phyloP scores from a whole-genome alignment of 30 jellyfish, hydroid and myxozoan genomes.

The Phacellophora camtschatica region DNA sequence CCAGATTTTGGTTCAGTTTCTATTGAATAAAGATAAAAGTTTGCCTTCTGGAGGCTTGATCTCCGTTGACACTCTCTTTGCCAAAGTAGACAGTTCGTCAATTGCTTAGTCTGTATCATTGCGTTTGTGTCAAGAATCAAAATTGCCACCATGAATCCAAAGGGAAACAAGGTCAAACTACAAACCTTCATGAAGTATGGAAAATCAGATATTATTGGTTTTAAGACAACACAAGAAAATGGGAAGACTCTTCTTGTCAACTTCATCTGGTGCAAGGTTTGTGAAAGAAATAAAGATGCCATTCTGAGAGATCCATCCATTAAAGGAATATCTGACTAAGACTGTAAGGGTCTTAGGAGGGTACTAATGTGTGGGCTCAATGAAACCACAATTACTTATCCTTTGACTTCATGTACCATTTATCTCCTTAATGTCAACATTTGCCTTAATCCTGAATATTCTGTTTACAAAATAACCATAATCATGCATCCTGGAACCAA shows the following conservation, averaged over 20 bases:
- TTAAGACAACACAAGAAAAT: constrained; percentile 3
- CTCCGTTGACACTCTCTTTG: neutral
- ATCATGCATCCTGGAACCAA: too few relatives aligned
- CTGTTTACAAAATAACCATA: too few relatives aligned
- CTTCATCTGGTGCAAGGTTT: constrained; percentile 50
- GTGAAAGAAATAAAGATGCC: constrained; percentile 27
- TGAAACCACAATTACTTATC: too few relatives aligned
- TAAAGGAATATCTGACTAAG: too few relatives aligned
- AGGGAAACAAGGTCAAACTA: constrained; percentile 3
- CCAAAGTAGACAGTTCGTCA: neutral
- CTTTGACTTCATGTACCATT: too few relatives aligned
- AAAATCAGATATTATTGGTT: constrained; percentile 2
- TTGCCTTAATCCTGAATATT: too few relatives aligned
- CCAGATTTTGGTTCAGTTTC: too few relatives aligned
- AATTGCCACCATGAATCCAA: neutral
- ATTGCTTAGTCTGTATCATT: neutral
- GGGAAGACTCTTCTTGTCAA: constrained; percentile 39
- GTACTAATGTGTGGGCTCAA: too few relatives aligned
- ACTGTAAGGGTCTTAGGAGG: too few relatives aligned
- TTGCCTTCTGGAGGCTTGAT: neutral
- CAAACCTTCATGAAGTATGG: constrained; percentile 27
- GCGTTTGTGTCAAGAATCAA: constrained; percentile 15
- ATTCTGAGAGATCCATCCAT: constrained; percentile 1
- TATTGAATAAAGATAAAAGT: neutral
- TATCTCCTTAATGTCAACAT: too few relatives aligned